Conservation (phyloP, 2,113 vertebrate species). For the Montifringilla adamsi region DNA sequence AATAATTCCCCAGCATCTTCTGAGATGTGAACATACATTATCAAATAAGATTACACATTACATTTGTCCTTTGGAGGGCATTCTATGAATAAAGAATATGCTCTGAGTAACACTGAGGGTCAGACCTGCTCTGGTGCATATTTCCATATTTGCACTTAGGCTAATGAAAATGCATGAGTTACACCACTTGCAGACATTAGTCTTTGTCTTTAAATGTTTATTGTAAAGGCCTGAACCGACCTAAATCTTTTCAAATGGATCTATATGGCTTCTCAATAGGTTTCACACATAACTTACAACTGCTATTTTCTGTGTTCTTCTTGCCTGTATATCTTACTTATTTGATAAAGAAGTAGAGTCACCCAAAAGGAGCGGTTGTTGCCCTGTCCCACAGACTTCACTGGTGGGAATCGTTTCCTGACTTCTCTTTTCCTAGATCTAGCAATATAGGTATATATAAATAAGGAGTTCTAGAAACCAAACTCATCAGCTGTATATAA, state of each 20-base stretch:
- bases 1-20: background rate
- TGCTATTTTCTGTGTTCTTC: background rate
- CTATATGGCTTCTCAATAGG: background rate
- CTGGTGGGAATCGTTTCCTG: background rate
- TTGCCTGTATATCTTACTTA: background rate
- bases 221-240: background rate
- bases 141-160: background rate
- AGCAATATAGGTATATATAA: background rate
- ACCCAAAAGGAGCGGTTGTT: background rate
- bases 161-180: background rate
- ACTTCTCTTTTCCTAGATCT: background rate
- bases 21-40: background rate
- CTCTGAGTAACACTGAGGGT: background rate
- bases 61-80: background rate
- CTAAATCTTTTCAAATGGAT: background rate
- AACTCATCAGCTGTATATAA: background rate
- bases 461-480: background rate
- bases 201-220: background rate
- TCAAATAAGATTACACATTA: background rate
- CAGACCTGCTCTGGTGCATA: background rate
- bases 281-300: background rate
- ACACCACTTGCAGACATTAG: background rate
- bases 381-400: background rate
- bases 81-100: conserved; percentile 1
- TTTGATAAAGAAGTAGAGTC: background rate